Conservation (phyloP, 2,113 vertebrate species). For the Aythya baeri region DNA sequence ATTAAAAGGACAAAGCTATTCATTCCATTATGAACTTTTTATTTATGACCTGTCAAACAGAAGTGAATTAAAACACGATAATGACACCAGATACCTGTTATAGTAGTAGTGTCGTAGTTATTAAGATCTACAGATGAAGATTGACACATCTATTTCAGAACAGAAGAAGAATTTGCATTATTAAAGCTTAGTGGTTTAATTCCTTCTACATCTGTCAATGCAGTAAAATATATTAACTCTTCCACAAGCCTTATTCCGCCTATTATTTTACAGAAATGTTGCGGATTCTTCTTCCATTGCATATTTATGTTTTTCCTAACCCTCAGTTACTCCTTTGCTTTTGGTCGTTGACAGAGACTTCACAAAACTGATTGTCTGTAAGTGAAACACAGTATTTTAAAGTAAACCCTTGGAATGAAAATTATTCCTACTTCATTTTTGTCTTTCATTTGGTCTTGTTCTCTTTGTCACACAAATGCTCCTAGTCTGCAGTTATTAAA, state of each 20-base stretch:
- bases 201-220: neutral
- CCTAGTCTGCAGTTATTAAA: neutral
- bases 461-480: neutral
- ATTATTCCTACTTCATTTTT: neutral
- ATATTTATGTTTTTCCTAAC: neutral
- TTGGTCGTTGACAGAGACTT: neutral
- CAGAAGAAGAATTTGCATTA: slow-evolving; percentile 8
- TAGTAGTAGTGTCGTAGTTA: neutral
- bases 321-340: neutral
- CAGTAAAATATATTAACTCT: neutral
- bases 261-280: neutral
- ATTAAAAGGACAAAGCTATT: neutral
- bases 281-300: neutral
- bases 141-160: neutral
- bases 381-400: neutral
- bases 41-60: slow-evolving; percentile 19
- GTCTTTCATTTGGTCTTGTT: neutral
- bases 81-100: neutral
- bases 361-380: neutral
- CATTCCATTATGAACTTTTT: neutral
- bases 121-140: slow-evolving; percentile 13
- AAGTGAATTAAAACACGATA: slow-evolving; percentile 17
- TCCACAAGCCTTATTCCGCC: neutral
- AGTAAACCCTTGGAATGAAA: neutral
- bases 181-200: slow-evolving; percentile 21